Evolutionary conservation across 1,140 invertebrate genomes (phyloP), one percentile per base, ranked within the genome.

Genomic region (Drosophila sp.): DNA sequence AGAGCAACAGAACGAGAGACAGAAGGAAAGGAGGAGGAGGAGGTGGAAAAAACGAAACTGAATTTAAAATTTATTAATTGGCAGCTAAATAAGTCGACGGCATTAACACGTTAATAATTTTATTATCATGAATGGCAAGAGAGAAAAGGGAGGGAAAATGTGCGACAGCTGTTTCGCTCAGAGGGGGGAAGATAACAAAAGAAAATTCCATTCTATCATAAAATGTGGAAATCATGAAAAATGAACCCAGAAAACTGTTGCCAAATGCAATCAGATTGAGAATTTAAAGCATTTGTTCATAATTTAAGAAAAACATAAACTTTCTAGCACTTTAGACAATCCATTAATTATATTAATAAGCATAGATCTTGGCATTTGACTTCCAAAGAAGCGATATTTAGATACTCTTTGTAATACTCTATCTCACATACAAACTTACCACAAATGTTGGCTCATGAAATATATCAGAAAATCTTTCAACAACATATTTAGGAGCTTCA

Each of bases 11-110:
- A 1, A 10, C 3, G 11, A 27, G 44, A 27, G 44, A 7, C 2
- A 6, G 23, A 23, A 17, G 1, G 17, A 11, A n/a, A 23, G 60
- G 10, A 7, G 60, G 5, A 60, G 44, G 6, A 7, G 8, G n/a
- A 4, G 29, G n/a, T 30, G 11, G 5, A 0, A 29, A 58, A 41
- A 35, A 61, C 30, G 67, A 50, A 70, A 68, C 54, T 67, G 63
- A 74, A 87, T 80, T 83, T 75, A 80, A 86, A 89, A 89, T 89
- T 84, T 89, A 89, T 89, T 89, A 89, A 89, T 89, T 89, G 84
- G 69, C 84, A 89, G 84, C 85, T 80, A 89, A 89, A 89, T 84
- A 83, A 89, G 84, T 76, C 67, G 71, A 55, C 44, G 32, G 84
- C 70, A 89, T 89, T 89, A 84, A 89, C 84, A 89, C 79, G 84